Base-by-base conservation (phyloP, 1,140 invertebrate species). In the Lanistes nyassanus region DNA sequence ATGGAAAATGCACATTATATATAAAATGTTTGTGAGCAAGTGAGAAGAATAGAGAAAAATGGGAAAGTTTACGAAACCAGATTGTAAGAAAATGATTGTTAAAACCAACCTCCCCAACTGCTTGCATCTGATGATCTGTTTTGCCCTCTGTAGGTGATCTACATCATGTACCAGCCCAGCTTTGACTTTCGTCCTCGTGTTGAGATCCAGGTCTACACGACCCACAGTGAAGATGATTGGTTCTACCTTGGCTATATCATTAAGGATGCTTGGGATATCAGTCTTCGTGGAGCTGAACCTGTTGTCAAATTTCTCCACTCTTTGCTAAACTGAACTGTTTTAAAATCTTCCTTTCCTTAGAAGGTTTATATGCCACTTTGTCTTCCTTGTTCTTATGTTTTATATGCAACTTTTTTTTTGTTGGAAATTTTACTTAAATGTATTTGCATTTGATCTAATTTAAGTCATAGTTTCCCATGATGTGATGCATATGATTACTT, bases 191-290 rank as follows among this genome's bases (percentile, higher is more conserved):
- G 79, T 21, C 79, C 80, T 3, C 72, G 78, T 19, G 76, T 85
- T 23, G 77, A 83, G 75, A 74, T 85, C 19, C 84, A 85, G 68
- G 42, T 80, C 6, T 83, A 78, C 72, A 80, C 76, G 2, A 77
- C 78, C 21, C 74, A 76, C 53, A 69, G 74, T 9, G 68, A 68
- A 31, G 79, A 82, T 66, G 80, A 81, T 39, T 84, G 82, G 82
- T 85, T 84, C 64, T 83, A 85, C 69, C 67, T 85, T 21, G 84
- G 84, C 26, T 81, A 82, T 36, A 39, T 77, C n/a, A 66, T 81
- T n/a, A 81, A 81, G 29, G 80, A 81, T 9, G 60, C 65, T 11
- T 78, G 74, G 75, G 79, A 80, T 39, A 60, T 62, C 39, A 39
- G 34, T 62, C 65, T 79, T n/a, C 68, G 77, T 9, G 5, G 37